A percentile compares a stretch with the other conserved stretches of the same genome.
Conservation (phyloP, 2,113 vertebrate genomes). For the Megaceryle torquata region DNA sequence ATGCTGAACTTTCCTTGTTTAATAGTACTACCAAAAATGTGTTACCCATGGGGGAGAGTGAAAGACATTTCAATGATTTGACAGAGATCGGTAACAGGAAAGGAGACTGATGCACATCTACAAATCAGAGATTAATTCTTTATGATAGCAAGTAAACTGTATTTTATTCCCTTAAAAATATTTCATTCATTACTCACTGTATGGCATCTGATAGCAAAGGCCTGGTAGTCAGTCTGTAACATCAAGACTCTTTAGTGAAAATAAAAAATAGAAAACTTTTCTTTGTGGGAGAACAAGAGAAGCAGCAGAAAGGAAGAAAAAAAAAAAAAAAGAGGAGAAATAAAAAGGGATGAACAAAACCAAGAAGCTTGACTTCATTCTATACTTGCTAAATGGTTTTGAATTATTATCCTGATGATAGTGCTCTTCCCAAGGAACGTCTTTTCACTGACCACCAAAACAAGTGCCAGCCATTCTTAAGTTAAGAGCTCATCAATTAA, state of each 20-base stretch:
- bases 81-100: neutral
- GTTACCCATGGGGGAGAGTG: neutral
- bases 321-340: neutral
- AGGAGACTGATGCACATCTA: neutral
- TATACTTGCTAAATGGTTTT: neutral
- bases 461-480: conserved; percentile 27
- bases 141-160: neutral
- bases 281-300: neutral
- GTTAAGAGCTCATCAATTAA: conserved; percentile 51
- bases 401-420: neutral
- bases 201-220: neutral
- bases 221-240: neutral
- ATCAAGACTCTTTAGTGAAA: neutral
- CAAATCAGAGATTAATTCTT: neutral
- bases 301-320: neutral
- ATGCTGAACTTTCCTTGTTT: neutral
- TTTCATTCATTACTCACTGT: neutral
- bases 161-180: neutral
- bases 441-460: neutral
- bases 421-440: neutral
- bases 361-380: neutral
- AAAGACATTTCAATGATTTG: neutral
- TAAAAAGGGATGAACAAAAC: neutral
- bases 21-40: neutral
- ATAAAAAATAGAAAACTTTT: neutral